Conservation (phyloP, 2,888 invertebrate species). For the Philereme vetulata region DNA sequence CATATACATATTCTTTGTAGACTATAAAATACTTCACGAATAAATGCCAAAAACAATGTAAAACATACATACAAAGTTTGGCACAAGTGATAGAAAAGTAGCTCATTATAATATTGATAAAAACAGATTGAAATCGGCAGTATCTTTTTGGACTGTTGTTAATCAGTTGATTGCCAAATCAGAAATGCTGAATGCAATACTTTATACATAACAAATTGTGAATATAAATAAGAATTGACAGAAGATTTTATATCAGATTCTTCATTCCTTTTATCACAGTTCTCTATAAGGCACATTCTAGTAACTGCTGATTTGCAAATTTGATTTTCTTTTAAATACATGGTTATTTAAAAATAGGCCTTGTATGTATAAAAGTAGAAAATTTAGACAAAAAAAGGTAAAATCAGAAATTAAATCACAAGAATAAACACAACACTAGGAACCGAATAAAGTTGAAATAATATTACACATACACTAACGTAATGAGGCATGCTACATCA, state of each 20-base stretch:
- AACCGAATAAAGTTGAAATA: slow-evolving; percentile 35
- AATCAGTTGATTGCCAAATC: not conserved
- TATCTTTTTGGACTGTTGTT: slow-evolving; percentile 17
- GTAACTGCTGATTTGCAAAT: slow-evolving; percentile 19
- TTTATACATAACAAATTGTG: slow-evolving; percentile 17
- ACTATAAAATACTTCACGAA: not conserved
- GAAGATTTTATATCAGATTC: slow-evolving; percentile 34
- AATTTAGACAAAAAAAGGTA: not conserved
- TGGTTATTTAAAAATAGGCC: not conserved
- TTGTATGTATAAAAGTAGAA: not conserved
- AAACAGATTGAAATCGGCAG: slow-evolving; percentile 15
- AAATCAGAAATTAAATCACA: slow-evolving; percentile 31
- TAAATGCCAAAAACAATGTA: slow-evolving; percentile 27
- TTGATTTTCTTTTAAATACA: not conserved
- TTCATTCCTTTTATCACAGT: slow-evolving; percentile 37
- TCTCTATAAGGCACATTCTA: slow-evolving; percentile 38
- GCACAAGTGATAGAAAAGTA: slow-evolving; percentile 43
- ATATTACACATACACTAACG: slow-evolving; percentile 43
- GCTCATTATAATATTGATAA: slow-evolving; percentile 33
- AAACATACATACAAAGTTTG: slow-evolving; percentile 44
- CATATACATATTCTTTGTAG: not conserved
- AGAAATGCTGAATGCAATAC: slow-evolving; percentile 12
- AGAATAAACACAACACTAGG: slow-evolving; percentile 33
- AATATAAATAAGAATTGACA: slow-evolving; percentile 11
- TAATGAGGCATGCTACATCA: slow-evolving; percentile 47